A percentile compares a stretch with the other conserved stretches of the same genome.
These are phyloP conservation scores for Drosophila pachea DNA, from an alignment of 1,140 invertebrate genomes.

Conservation along the genomic window DNA sequence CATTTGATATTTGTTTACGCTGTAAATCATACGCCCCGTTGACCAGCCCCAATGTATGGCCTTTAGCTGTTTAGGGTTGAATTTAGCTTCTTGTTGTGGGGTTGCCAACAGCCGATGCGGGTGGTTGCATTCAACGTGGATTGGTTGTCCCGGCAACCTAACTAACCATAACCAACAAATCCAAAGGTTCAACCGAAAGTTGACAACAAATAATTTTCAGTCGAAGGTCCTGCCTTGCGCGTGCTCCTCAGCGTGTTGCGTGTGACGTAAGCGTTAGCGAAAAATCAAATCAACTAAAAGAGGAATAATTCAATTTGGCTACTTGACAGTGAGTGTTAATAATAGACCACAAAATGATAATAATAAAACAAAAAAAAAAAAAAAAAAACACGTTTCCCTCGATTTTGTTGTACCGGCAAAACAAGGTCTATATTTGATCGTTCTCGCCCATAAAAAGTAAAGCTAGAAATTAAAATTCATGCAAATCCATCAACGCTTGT, in stretches of 20 bases:
- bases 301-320: background rate
- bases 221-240: slow-evolving; percentile 47
- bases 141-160: slow-evolving; percentile 52
- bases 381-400: background rate
- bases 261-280: slow-evolving; percentile 37
- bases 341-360: background rate
- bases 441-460: too few relatives aligned
- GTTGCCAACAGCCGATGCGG: slow-evolving; percentile 33
- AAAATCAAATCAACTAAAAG: slow-evolving; percentile 24
- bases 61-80: slow-evolving; percentile 53
- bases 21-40: slow-evolving; percentile 57
- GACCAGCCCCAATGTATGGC: slow-evolving; percentile 39
- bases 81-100: slow-evolving; percentile 43
- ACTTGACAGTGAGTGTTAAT: background rate
- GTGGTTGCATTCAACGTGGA: slow-evolving; percentile 31
- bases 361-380: background rate
- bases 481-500: too few relatives aligned
- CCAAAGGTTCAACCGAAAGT: slow-evolving; percentile 4
- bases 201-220: slow-evolving; percentile 42
- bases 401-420: too few relatives aligned
- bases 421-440: too few relatives aligned
- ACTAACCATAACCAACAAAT: slow-evolving; percentile 32
- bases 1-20: slow-evolving; percentile 42
- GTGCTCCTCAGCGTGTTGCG: background rate
- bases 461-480: too few relatives aligned